Percentiles rank a stretch among this genome's conserved stretches.
These are phyloP conservation scores for Sisor rabdophorus DNA, from an alignment of 2,113 vertebrate genomes.

Conservation along the genomic window DNA sequence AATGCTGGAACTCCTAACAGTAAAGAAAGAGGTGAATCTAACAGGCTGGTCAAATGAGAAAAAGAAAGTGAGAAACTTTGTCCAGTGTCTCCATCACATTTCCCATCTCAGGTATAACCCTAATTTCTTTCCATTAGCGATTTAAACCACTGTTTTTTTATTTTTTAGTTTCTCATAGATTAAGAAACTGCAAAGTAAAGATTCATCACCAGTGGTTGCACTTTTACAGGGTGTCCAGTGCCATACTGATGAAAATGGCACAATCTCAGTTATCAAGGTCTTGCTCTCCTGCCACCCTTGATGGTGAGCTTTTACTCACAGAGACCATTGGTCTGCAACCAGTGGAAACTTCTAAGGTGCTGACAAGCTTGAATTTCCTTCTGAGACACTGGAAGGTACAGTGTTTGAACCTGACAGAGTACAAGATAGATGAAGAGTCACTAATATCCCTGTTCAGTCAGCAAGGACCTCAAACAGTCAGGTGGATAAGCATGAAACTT, in stretches of 20 bases:
- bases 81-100: conserved; percentile 34
- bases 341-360: conserved; percentile 13
- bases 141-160: not conserved
- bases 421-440: conserved; percentile 3
- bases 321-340: not conserved
- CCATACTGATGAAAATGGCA: conserved; percentile 21
- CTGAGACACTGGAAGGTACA: conserved; percentile 40
- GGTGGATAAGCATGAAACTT: conserved; percentile 12
- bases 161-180: not conserved
- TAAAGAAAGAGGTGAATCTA: conserved; percentile 40
- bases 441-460: conserved; percentile 29
- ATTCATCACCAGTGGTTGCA: not conserved
- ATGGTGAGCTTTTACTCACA: conserved; percentile 40
- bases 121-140: not conserved
- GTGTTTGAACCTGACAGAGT: conserved; percentile 43
- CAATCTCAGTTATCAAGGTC: not conserved
- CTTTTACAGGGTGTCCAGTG: conserved; percentile 41
- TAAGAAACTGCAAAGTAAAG: not conserved
- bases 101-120: conserved; percentile 37
- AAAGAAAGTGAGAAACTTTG: conserved; percentile 31
- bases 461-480: conserved; percentile 26
- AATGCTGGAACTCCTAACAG: conserved; percentile 41
- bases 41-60: conserved; percentile 40
- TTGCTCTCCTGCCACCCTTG: conserved; percentile 4
- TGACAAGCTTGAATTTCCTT: conserved; percentile 33